phyloP scores from a whole-genome alignment of 2,797 vertebrate genomes.

The Rousettus madagascariensis region DNA sequence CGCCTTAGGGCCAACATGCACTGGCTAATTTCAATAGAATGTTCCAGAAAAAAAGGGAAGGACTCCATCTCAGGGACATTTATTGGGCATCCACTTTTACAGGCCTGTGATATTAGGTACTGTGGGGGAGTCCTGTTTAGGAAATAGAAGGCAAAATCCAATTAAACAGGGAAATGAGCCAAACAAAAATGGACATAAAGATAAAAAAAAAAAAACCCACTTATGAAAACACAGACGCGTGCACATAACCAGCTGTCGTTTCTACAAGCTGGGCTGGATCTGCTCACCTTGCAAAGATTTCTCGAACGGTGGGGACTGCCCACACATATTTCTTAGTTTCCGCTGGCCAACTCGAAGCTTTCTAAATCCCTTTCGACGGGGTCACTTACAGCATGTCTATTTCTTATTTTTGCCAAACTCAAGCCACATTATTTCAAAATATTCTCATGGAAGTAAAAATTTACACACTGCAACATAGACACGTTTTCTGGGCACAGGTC shows the following conservation, averaged over 20 bases:
- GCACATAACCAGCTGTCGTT: background rate
- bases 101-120: background rate
- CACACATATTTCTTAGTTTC: background rate
- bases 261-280: background rate
- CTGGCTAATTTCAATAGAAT: constrained; percentile 17
- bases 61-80: background rate
- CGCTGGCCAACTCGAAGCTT: background rate
- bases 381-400: background rate
- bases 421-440: background rate
- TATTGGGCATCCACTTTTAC: background rate
- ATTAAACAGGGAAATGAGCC: background rate
- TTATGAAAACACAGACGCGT: background rate
- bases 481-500: no score
- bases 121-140: background rate
- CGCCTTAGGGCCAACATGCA: background rate
- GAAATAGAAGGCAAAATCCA: constrained; percentile 51
- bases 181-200: constrained; percentile 5
- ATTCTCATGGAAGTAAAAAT: background rate
- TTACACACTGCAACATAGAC: background rate
- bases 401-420: constrained; percentile 13
- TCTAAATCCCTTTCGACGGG: background rate
- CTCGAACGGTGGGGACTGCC: background rate
- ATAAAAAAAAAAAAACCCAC: background rate
- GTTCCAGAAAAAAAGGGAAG: background rate
- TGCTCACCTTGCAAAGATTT: constrained; percentile 24